Base-by-base conservation (phyloP, 2,797 vertebrate genomes). In the Etheostoma perlongum region DNA sequence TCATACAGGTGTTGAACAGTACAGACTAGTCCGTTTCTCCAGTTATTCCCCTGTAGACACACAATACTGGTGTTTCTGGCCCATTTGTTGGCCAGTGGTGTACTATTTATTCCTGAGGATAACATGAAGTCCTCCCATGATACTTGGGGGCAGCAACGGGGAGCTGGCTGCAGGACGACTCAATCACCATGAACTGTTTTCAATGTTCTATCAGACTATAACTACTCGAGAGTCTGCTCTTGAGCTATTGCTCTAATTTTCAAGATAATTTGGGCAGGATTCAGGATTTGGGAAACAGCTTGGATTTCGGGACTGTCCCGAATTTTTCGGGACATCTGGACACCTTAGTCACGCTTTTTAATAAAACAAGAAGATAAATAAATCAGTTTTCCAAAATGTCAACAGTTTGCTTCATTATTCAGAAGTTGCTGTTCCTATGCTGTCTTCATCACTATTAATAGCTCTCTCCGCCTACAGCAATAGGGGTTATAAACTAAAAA, bases 101-200 rank as follows among this genome's bases (percentile, higher is more conserved):
- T 40, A 6, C 69, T 76, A 61, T 68, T 75, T 72, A 74, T 78
- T 83, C 62, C 63, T 47, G 30, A 69, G 72, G 58, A 85, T 62
- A 80, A 75, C 49, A 12, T 73, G 15, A 82, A 68, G 52, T 64
- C 48, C 4, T 70, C 47, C 63, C 61, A 15, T 72, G 33, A 68
- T 70, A 49, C 23, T 58, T 33, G 30, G 30, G 30, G 30, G 5
- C 30, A 30, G 5, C 30, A 30, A 30, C 30, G 5, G 30, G 30
- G 30, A 30, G 30, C 30, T 30, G 30, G 30, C 30, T 30, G 30
- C 30, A 5, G 30, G 30, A 30, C 30, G 1, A 30, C 30, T 30
- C 30, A 30, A 30, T 30, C 30, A 5, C 30, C 30, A 30, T 30
- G 30, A 30, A 30, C 30, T 5, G 30, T 30, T 30, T 30, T 30